A percentile compares a stretch with the other conserved stretches of the same genome.
phyloP scores from a whole-genome alignment of 2,888 invertebrate species.

The Latrodectus hesperus region DNA sequence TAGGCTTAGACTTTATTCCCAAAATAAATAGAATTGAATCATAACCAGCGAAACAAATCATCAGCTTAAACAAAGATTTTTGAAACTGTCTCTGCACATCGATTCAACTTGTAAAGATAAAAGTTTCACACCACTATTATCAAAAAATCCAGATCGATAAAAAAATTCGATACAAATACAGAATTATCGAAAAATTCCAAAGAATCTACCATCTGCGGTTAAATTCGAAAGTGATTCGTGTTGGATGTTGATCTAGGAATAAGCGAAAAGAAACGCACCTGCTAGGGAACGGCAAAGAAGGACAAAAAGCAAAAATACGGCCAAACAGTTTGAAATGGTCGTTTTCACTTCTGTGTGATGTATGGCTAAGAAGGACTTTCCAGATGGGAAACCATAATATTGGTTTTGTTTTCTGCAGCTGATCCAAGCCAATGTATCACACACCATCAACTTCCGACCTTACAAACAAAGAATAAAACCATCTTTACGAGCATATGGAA shows the following conservation, averaged over 20 bases:
- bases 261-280: conserved; percentile 37
- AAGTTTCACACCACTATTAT: neutral
- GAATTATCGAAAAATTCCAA: conserved; percentile 8
- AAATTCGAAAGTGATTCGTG: conserved; percentile 40
- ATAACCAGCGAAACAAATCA: too few species aligned
- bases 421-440: conserved; percentile 62
- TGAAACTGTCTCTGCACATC: too few species aligned
- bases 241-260: conserved; percentile 46
- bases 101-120: too few species aligned
- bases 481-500: too few species aligned
- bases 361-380: conserved; percentile 49
- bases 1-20: too few species aligned
- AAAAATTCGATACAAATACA: conserved; percentile 18
- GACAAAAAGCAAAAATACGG: conserved; percentile 28
- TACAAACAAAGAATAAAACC: conserved; percentile 22
- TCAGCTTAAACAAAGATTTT: too few species aligned
- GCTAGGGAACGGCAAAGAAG: neutral
- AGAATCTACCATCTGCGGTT: conserved; percentile 47
- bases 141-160: conserved; percentile 12
- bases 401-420: conserved; percentile 68
- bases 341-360: conserved; percentile 59
- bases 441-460: conserved; percentile 53
- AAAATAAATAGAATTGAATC: too few species aligned
- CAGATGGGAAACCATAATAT: conserved; percentile 65
- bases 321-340: conserved; percentile 49